Percentiles rank a stretch among this genome's conserved stretches.
These are phyloP conservation scores for Caenorhabditis afra DNA, from an alignment of 2,888 invertebrate species.

Conservation along the genomic window DNA sequence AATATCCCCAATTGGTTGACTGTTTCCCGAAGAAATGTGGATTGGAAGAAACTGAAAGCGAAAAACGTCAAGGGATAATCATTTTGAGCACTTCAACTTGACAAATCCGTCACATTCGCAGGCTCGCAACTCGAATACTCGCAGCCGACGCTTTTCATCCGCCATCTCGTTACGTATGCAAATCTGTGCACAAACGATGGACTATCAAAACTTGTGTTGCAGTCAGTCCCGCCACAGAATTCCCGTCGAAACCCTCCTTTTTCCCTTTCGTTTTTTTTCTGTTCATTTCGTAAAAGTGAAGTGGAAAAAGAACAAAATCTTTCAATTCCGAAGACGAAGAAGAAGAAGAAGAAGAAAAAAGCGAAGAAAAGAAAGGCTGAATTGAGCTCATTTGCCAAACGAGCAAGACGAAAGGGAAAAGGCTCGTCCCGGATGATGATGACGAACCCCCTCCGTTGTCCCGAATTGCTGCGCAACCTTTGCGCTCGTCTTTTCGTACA, in stretches of 20 bases:
- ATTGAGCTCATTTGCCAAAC: slow-evolving; percentile 53
- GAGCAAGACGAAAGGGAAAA: slow-evolving; percentile 30
- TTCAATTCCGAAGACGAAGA: background rate
- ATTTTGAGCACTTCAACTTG: slow-evolving; percentile 40
- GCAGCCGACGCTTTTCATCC: slow-evolving; percentile 17
- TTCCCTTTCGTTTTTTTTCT: too few relatives aligned
- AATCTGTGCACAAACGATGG: slow-evolving; percentile 33
- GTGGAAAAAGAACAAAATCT: background rate
- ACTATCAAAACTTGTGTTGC: slow-evolving; percentile 23
- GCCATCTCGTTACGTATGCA: slow-evolving; percentile 39
- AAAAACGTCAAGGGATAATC: too few relatives aligned
- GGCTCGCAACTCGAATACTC: slow-evolving; percentile 8
- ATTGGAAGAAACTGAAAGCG: background rate
- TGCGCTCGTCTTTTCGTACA: slow-evolving; percentile 10
- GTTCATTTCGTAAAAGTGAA: background rate
- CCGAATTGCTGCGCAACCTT: slow-evolving; percentile 29
- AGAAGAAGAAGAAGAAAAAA: background rate
- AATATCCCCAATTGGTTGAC: background rate
- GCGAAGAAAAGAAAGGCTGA: slow-evolving; percentile 18
- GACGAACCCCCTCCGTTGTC: slow-evolving; percentile 5
- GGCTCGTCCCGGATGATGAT: slow-evolving; percentile 31
- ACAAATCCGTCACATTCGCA: slow-evolving; percentile 22
- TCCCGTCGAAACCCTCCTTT: background rate
- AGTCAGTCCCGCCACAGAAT: background rate
- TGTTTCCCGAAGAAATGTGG: background rate